Percentiles rank a stretch among this genome's conserved stretches.
Conservation (phyloP, 2,797 vertebrate genomes). For the Eupleurogrammus muticus region DNA sequence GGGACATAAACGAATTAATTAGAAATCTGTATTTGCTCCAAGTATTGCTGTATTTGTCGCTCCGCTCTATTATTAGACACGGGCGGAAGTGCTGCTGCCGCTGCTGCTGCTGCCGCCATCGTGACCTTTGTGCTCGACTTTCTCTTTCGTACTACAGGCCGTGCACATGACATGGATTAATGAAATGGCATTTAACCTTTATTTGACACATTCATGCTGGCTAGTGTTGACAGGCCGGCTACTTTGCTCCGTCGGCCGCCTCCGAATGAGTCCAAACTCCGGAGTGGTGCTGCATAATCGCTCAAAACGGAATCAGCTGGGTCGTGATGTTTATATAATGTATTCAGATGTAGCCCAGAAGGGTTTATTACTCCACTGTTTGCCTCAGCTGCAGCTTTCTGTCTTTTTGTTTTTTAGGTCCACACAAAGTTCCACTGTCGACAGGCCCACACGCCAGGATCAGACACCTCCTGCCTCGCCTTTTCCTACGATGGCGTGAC, state of each 20-base stretch:
- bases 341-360: background rate
- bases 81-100: background rate
- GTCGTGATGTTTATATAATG: background rate
- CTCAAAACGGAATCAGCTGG: background rate
- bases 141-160: conserved; percentile 13
- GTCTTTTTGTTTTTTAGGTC: conserved; percentile 82
- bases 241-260: too few species aligned
- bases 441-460: conserved; percentile 91
- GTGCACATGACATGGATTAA: background rate
- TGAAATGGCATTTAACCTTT: background rate
- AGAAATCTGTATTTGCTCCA: conserved; percentile 19
- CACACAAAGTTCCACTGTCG: conserved; percentile 98
- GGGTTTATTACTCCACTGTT: background rate
- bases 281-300: too few species aligned
- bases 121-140: conserved; percentile 3
- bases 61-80: conserved; percentile 7
- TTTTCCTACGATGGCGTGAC: conserved; percentile 94
- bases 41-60: conserved; percentile 15
- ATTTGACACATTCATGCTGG: background rate
- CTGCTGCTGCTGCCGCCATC: background rate
- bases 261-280: background rate
- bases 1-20: conserved; percentile 1
- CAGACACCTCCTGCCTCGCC: conserved; percentile 91
- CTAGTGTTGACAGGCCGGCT: background rate
- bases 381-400: background rate